Conservation (phyloP, 2,113 vertebrate species). For the Ophiodon elongatus region DNA sequence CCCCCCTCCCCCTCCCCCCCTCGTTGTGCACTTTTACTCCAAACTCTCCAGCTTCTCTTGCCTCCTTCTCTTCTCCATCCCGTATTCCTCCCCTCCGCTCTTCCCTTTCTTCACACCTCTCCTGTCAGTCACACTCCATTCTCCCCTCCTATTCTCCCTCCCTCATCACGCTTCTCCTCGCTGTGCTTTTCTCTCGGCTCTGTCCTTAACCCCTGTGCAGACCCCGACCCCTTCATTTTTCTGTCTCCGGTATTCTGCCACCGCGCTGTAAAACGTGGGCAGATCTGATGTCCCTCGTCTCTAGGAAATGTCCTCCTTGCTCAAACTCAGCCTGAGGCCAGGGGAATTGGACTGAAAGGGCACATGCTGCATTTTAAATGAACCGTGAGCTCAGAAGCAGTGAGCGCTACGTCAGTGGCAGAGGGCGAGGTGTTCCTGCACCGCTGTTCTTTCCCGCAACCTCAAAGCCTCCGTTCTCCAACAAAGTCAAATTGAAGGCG, state of each 20-base stretch:
- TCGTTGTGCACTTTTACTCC: background rate
- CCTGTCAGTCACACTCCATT: background rate
- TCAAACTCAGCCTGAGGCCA: constrained; percentile 17
- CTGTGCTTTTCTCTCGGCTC: background rate
- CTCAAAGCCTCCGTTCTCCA: background rate
- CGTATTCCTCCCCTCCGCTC: background rate
- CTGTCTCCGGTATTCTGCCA: background rate
- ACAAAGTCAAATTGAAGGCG: background rate
- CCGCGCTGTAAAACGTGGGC: constrained; percentile 1
- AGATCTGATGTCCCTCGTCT: constrained; percentile 27
- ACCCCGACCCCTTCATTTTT: no score
- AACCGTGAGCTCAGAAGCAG: constrained; percentile 13
- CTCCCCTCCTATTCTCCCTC: background rate
- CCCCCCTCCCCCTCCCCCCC: background rate
- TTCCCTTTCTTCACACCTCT: background rate
- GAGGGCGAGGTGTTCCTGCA: background rate
- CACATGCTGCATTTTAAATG: constrained; percentile 35
- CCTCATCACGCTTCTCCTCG: background rate
- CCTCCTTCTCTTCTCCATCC: background rate
- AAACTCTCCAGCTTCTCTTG: constrained; percentile 2
- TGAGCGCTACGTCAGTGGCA: constrained; percentile 4
- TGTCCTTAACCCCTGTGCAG: no score
- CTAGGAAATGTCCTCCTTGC: constrained; percentile 22
- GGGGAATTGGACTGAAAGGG: constrained; percentile 45
- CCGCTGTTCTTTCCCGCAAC: background rate